Base-by-base conservation (phyloP, 1,140 invertebrate species). In the Capitella teleta region DNA sequence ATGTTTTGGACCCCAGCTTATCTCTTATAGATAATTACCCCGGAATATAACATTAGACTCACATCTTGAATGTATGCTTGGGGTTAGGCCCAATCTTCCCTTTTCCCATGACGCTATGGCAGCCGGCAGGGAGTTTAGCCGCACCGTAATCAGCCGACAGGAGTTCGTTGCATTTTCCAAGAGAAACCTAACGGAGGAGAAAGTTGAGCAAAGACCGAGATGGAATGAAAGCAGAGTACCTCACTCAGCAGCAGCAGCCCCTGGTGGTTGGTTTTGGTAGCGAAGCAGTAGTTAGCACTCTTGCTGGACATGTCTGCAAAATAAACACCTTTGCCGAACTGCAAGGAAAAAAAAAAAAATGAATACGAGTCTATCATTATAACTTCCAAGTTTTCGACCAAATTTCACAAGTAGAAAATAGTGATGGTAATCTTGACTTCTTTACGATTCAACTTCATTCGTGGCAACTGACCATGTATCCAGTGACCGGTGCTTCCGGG, bases 221-320 rank as follows among this genome's bases (percentile, higher is more conserved):
- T 40, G 25, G 19, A 40, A 6, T 44, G 32, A 32, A 12, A 16
- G 10, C 14, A 24, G 38, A 8, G 2, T 14, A 16, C 94, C 72
- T 98, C 92, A 68, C 90, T 95, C 0, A 98, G 74, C 50, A 98
- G 59, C 62, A 98, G 60, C 12, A 96, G 70, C 48, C 92, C 93
- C 12, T 79, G 80, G 25, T 81, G 77, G 64, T 84, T 86, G 26
- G 66, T 59, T 2, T 67, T 68, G 41, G 77, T 80, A 2, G 91
- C 85, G 63, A 79, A 86, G 74, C 94, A 98, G 68, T 98, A 98
- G 68, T 98, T 97, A 1, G 93, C 93, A 2, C 92, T 96, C 70
- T 98, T 98, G 5, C 90, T 92, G 0, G 96, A 92, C 88, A 96
- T 96, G 69, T 98, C 94, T 2, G 94, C 93, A 75, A 97, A 97